Percentiles rank a stretch among this genome's conserved stretches.
Conservation (phyloP, 1,140 invertebrate species). For the Caenorhabditis elegans region WBcel235 BX284604.4:15824001-15824500, state of each 20-base stretch:
- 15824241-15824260: conserved; percentile 59
- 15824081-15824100: too few relatives aligned
- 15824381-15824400: conserved; percentile 34
- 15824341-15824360: conserved; percentile 54
- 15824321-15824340: conserved; percentile 47
- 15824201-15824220: too few relatives aligned
- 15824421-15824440: conserved; percentile 21
- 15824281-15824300: conserved; percentile 59
- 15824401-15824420: neutral
- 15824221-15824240: too few relatives aligned
- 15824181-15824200: too few relatives aligned
- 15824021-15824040: too few relatives aligned
- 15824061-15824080: too few relatives aligned
- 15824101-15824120: too few relatives aligned
- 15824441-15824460: neutral
- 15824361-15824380: conserved; percentile 32
- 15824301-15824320: conserved; percentile 35
- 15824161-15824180: too few relatives aligned
- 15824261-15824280: conserved; percentile 63
- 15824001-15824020: too few relatives aligned
- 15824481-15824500: conserved; percentile 26
- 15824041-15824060: too few relatives aligned
- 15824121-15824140: too few relatives aligned
- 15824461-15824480: neutral
- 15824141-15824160: too few relatives aligned